Evolutionary conservation across 2,797 vertebrate genomes (phyloP), one percentile per base, ranked within the genome.

Genomic region (Leuciscus waleckii): DNA sequence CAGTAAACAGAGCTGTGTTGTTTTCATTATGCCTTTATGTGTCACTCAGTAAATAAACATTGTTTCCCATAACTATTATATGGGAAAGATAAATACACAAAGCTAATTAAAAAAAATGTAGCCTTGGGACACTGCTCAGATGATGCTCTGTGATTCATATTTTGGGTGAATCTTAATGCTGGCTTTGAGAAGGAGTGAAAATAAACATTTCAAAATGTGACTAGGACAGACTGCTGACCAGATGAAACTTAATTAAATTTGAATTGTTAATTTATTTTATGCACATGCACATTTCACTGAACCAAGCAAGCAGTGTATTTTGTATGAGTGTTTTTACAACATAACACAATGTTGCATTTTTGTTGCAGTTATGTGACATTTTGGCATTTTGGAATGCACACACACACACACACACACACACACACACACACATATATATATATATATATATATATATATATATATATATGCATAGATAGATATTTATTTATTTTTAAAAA

Each of bases 31-130:
- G 90, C 88, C 77, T 58, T 87, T 74, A 32, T 88, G 87, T 63
- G 85, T 88, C 85, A 89, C 65, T 35, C 83, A 69, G 69, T 86
- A 92, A 93, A 92, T 85, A 92, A 86, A 79, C 84, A 85, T 29
- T 1, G 19, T 37, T 67, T 77, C 35, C 16, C 23, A 65, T 77
- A 61, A 82, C 26, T 79, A 74, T 37, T 69, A 32, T 37, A 80
- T 51, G 35, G 82, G 46, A 63, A 81, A 65, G 41, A 32, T 54
- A 86, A 80, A 85, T 73, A 37, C 46, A 79, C 79, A 43, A 37
- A 71, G 71, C 26, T 77, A 26, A 71, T 56, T 29, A 13, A 21
- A n/a, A 46, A 19, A n/a, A 16, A 1, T 73, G 63, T n/a, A 35
- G 41, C 16, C 56, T 83, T 65, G 41, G 29, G 21, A 51, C 14